Conservation (phyloP, 2,888 invertebrate genomes). For the Sthenelais limicola region DNA sequence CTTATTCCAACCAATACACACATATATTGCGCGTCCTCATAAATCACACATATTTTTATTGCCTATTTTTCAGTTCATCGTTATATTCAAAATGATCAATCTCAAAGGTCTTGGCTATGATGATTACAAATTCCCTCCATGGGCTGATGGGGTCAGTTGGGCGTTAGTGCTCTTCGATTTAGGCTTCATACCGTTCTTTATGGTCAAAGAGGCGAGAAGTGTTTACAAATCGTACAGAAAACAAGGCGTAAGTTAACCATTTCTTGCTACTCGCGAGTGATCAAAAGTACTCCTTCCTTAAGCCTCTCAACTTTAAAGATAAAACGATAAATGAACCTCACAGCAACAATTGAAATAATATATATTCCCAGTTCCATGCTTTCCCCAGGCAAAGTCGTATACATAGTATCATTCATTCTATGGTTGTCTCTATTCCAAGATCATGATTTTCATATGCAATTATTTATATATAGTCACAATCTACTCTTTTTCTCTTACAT, state of each 20-base stretch:
- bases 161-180: conserved; percentile 11
- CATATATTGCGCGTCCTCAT: no score
- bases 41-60: no score
- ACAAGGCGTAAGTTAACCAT: background rate
- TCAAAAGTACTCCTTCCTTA: background rate
- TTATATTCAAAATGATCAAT: conserved; percentile 12
- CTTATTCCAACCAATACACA: no score
- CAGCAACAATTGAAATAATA: no score
- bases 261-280: background rate
- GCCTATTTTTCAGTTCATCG: conserved; percentile 33
- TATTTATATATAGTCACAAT: no score
- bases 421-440: no score
- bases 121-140: conserved; percentile 6
- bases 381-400: no score
- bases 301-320: background rate
- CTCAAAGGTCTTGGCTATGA: background rate
- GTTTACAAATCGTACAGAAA: background rate
- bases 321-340: no score
- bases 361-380: no score
- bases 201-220: background rate
- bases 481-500: no score
- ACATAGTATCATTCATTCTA: no score
- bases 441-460: no score
- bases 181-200: conserved; percentile 23
- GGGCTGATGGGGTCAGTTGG: conserved; percentile 18